Percentiles rank a stretch among this genome's conserved stretches.
Evolutionary conservation across 2,888 invertebrate genomes (phyloP).

Genomic region (Pristionchus mayeri): DNA sequence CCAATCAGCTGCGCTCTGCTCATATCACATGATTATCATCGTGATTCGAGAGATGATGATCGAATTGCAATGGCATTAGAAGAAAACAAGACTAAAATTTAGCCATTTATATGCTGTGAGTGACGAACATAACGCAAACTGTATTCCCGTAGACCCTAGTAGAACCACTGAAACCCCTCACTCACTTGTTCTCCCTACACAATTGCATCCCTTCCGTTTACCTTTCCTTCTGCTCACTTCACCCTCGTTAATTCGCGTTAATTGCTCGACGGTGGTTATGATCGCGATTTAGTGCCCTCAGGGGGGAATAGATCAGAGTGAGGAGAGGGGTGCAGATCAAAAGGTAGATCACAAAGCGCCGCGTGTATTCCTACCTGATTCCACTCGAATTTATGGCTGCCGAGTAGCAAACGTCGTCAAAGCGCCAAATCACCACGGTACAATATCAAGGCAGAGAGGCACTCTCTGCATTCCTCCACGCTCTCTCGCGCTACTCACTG

Average conservation of each 20-base stretch:
- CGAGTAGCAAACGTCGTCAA: not conserved
- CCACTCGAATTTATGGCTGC: not conserved
- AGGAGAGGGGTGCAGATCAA: no score
- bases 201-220: not conserved
- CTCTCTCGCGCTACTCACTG: not conserved
- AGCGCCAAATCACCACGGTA: not conserved
- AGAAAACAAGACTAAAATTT: no score
- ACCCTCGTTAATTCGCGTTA: slow-evolving; percentile 42
- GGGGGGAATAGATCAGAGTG: slow-evolving; percentile 3
- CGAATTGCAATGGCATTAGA: no score
- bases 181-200: no score
- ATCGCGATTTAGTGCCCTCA: slow-evolving; percentile 21
- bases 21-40: not conserved
- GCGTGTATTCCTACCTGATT: no score
- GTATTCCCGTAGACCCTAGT: no score
- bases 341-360: not conserved
- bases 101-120: no score
- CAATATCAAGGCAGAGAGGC: not conserved
- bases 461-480: not conserved
- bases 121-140: no score
- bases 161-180: no score
- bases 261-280: slow-evolving; percentile 5
- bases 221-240: slow-evolving; percentile 17
- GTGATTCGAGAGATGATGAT: no score
- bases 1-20: not conserved